These are phyloP conservation scores for Neodontobutis hainanensis DNA, from an alignment of 2,113 vertebrate species.

Conservation along the genomic window DNA sequence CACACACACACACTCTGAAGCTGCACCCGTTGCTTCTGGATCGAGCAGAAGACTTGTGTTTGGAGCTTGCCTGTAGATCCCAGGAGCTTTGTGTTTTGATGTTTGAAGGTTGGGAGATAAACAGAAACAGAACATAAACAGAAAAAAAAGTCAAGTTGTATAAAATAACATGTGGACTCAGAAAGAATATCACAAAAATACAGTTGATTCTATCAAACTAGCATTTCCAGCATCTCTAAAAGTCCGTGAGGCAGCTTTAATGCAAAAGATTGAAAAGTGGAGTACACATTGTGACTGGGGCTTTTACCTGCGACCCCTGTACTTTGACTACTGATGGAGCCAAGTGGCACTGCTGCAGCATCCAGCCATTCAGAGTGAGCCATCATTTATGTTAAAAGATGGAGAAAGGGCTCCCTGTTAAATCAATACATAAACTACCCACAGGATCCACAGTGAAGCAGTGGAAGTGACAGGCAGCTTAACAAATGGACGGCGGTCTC, in stretches of 20 bases:
- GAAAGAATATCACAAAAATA: conserved; percentile 3
- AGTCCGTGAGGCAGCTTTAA: conserved; percentile 1
- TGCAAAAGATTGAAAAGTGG: conserved; percentile 16
- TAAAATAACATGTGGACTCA: conserved; percentile 25
- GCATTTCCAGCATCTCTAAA: conserved; percentile 2
- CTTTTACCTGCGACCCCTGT: conserved; percentile 29
- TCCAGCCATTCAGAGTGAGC: conserved; percentile 58
- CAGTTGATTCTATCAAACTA: conserved; percentile 22
- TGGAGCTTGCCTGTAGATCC: conserved; percentile 37
- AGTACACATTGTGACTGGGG: not conserved
- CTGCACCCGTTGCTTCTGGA: conserved; percentile 21
- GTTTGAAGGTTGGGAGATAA: conserved; percentile 31
- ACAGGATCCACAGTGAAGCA: conserved; percentile 65
- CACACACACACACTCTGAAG: conserved; percentile 31
- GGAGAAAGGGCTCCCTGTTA: conserved; percentile 64
- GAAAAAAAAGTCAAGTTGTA: conserved; percentile 45
- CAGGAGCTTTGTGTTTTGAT: conserved; percentile 58
- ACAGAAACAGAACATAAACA: no score
- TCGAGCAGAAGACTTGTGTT: conserved; percentile 36
- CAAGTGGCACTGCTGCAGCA: conserved; percentile 3
- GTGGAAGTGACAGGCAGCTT: conserved; percentile 71
- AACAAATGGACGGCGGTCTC: conserved; percentile 72
- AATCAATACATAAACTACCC: conserved; percentile 81
- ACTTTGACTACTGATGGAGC: conserved; percentile 44
- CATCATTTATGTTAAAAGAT: conserved; percentile 76